Evolutionary conservation across 2,888 invertebrate genomes (phyloP), one percentile per base, ranked within the genome.

Genomic region (Laothoe populi): DNA sequence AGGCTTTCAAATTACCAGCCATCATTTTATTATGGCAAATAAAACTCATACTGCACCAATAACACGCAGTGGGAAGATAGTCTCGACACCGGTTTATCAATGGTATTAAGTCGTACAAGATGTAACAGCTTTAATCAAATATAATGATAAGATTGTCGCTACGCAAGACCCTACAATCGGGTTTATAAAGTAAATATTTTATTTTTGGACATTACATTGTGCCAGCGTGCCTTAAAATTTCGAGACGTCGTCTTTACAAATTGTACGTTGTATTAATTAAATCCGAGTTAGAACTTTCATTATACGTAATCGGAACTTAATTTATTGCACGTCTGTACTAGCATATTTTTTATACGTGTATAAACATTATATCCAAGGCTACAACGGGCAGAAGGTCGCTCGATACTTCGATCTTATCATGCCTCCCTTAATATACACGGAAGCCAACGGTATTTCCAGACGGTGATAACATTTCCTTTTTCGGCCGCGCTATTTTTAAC

Each of bases 81-180:
- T 38, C 11, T 48, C 24, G 48, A 48, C 48, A 24, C n/a, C 19
- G 53, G 26, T 26, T 49, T 35, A 53, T 53, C 11, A 19, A 4
- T 2, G 8, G 11, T 35, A 53, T 53, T 53, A 53, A 19, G 35
- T 11, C 16, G 5, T 46, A 53, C 19, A 19, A 53, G 31, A 31
- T 35, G 16, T 49, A 16, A 44, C 24, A 49, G 19, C 7, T 35
- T 8, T 53, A 53, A 53, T 35, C 53, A 19, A 19, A 44, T 19
- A 19, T 44, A 7, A 44, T 11, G 31, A 35, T 31, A 53, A 19
- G 53, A 35, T 35, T 35, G 49, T 10, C 26, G 31, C 3, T 19
- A 53, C 5, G 4, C 49, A 21, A 21, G 45, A 31, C 26, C 1
- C 5, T 31, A 16, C 7, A 10, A 16, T 8, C 10, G 31, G n/a